Evolutionary conservation across 2,888 invertebrate species (phyloP), one percentile per base, ranked within the genome.

Genomic region (Ochropleura plecta): DNA sequence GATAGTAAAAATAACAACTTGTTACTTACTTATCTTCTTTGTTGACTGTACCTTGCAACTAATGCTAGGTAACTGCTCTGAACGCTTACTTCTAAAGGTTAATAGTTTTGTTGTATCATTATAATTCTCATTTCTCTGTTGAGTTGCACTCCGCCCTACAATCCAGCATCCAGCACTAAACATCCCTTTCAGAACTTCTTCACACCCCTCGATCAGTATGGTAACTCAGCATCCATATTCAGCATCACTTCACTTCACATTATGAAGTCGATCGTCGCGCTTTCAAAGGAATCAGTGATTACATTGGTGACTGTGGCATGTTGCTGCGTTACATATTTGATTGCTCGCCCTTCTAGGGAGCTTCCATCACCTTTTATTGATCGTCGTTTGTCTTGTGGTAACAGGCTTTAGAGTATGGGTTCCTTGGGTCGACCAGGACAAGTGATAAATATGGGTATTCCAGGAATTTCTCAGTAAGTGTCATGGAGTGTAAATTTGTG

Each of bases 251-350:
- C 55, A 59, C 51, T 55, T 20, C 55, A 55, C 70, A 78, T 86
- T 78, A 86, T 63, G 68, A 64, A 86, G 71, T 75, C 81, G 84
- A 83, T 80, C 80, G 66, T 63, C 53, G 51, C 18, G 48, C n/a
- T 5, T 63, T 78, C 84, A 84, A 84, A 84, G 80, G 83, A 63
- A 74, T 68, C 60, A 40, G 57, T 80, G 78, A 84, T 80, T 69
- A 74, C 51, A 69, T 70, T 60, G 67, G 63, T 63, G 83, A 71
- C 73, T 40, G 72, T 60, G 30, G 44, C 59, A 44, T 5, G 60
- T 57, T 74, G 72, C 14, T 44, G 62, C 12, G n/a, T 44, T 44
- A 62, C 77, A 73, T 83, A 76, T 82, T 78, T 82, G 83, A 84
- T 79, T 82, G 63, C 70, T 53, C 10, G 18, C 48, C 7, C 30